Evolutionary conservation across 2,888 invertebrate genomes (phyloP).

Genomic region (Campoplex nolae): DNA sequence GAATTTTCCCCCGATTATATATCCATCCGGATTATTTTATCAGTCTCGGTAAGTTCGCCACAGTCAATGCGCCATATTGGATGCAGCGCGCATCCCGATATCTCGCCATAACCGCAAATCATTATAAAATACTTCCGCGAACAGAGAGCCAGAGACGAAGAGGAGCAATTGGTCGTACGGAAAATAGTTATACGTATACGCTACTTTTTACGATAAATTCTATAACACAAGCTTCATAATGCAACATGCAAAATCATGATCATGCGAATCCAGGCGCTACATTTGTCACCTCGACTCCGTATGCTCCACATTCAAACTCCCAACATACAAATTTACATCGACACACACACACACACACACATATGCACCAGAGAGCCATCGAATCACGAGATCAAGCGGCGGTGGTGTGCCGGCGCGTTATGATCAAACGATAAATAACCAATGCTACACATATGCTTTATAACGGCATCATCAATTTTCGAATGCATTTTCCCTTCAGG

Average conservation of each 20-base stretch:
- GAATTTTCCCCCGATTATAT: slow-evolving; percentile 49
- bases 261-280: slow-evolving; percentile 57
- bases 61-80: slow-evolving; percentile 21
- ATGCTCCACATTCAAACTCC: slow-evolving; percentile 36
- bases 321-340: not conserved
- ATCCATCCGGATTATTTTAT: slow-evolving; percentile 64
- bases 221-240: not conserved
- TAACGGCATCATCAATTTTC: slow-evolving; percentile 68
- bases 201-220: not conserved
- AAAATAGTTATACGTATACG: not conserved
- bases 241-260: slow-evolving; percentile 38
- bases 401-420: slow-evolving; percentile 26
- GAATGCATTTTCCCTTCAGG: slow-evolving; percentile 36
- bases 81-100: slow-evolving; percentile 40
- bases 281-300: slow-evolving; percentile 63
- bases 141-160: not conserved
- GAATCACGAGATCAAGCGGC: slow-evolving; percentile 31
- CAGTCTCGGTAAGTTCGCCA: slow-evolving; percentile 44
- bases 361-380: slow-evolving; percentile 8
- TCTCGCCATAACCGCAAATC: slow-evolving; percentile 68
- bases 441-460: slow-evolving; percentile 49
- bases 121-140: slow-evolving; percentile 68
- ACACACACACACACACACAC: not conserved
- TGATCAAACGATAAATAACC: slow-evolving; percentile 67
- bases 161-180: not conserved